phyloP scores from a whole-genome alignment of 2,888 invertebrate genomes.

The Nycteola revayana region DNA sequence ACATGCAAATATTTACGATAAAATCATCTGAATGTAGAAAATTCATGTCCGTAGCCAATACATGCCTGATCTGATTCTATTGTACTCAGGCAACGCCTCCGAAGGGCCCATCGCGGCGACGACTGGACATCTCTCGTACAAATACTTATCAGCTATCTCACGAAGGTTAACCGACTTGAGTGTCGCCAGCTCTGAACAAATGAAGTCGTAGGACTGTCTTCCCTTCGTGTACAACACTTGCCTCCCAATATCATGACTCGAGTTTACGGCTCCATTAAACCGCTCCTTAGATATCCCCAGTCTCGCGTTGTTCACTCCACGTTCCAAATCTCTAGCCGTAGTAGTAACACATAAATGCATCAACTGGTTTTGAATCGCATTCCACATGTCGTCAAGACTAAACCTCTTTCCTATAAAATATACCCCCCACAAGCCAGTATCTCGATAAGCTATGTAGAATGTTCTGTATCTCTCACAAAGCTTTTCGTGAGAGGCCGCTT shows the following conservation, averaged over 20 bases:
- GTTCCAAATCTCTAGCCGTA: constrained; percentile 43
- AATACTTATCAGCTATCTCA: constrained; percentile 37
- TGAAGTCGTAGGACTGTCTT: constrained; percentile 34
- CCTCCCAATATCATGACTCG: constrained; percentile 56
- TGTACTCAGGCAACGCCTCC: constrained; percentile 66
- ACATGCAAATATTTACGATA: too few species aligned
- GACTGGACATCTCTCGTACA: constrained; percentile 68
- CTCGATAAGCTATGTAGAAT: constrained; percentile 65
- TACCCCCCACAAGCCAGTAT: constrained; percentile 73
- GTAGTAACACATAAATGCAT: constrained; percentile 56
- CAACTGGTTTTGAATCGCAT: constrained; percentile 58
- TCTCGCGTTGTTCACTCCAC: constrained; percentile 53
- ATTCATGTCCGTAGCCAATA: constrained; percentile 60
- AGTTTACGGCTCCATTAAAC: constrained; percentile 43
- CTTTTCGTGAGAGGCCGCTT: constrained; percentile 41
- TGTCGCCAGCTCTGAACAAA: constrained; percentile 9
- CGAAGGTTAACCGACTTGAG: constrained; percentile 24
- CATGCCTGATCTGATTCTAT: constrained; percentile 49
- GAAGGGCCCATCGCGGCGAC: constrained; percentile 66
- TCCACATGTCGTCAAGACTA: constrained; percentile 58
- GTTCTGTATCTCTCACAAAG: constrained; percentile 63
- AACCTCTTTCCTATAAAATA: constrained; percentile 56
- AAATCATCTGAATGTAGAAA: background rate
- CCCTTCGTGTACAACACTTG: constrained; percentile 50
- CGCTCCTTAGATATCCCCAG: constrained; percentile 41